Evolutionary conservation across 2,113 vertebrate genomes (phyloP), one percentile per base, ranked within the genome.

Genomic region (Myotis brandtii): DNA sequence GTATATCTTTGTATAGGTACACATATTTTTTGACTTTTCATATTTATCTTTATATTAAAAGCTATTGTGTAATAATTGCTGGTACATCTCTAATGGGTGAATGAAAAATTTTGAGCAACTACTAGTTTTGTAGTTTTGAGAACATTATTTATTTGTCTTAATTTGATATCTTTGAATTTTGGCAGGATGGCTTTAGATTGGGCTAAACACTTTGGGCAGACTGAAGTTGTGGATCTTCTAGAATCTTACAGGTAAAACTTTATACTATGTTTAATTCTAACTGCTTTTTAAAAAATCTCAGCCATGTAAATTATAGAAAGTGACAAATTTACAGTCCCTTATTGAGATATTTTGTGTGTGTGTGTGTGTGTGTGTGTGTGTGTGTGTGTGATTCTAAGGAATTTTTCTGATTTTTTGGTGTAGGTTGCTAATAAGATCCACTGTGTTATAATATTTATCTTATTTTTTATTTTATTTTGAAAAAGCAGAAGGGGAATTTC

Each of bases 181-280:
- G 97, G 72, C 86, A 99, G 99, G 99, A 99, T 98, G 56, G 99
- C 99, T 92, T 97, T 99, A 75, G 99, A 99, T 97, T 99, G 99
- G 99, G 99, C 99, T 52, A 99, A 97, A 96, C 99, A 97, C 91
- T 99, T 99, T 96, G 98, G 98, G 37, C 99, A 99, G 89, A 97
- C 97, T 5, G 99, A 99, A 43, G 98, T 99, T 34, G 98, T 99
- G 87, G 99, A 99, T 84, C 98, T 99, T 8, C 98, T 99, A 59
- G 98, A 99, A 92, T 99, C 99, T 17, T 99, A 99, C 97, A 99
- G 99, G 99, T 99, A 97, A 99, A 97, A 66, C 25, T n/a, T 90
- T 75, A 23, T 72, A 48, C 21, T 79, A 32, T 83, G 21, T 82
- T 94, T 85, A 67, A 70, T 86, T 87, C 14, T 54, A 66, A n/a